These are phyloP conservation scores for Dynastes maya DNA, from an alignment of 2,888 invertebrate species.

Conservation along the genomic window DNA sequence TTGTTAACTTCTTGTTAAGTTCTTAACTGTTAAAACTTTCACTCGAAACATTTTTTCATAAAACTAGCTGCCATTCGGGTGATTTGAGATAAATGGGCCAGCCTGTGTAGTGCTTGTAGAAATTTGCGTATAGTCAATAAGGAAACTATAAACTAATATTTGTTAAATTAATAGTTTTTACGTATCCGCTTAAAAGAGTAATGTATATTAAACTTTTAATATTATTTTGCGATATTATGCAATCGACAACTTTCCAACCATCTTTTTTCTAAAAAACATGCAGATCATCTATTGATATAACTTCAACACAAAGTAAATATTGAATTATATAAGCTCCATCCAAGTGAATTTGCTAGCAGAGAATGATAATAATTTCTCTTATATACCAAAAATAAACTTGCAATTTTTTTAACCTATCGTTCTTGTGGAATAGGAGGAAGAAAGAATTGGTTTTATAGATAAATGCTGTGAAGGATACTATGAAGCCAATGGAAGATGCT, in stretches of 20 bases:
- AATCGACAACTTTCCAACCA: conserved; percentile 9
- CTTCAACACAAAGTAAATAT: neutral
- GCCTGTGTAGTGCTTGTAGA: no score
- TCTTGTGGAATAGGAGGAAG: conserved; percentile 75
- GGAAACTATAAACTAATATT: no score
- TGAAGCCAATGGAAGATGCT: conserved; percentile 67
- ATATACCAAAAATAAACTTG: no score
- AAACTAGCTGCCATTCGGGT: no score
- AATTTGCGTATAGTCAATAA: no score
- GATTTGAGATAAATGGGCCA: no score
- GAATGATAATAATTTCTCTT: no score
- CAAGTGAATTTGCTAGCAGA: no score
- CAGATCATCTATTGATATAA: neutral
- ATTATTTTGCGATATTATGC: conserved; percentile 4
- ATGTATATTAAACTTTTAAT: neutral
- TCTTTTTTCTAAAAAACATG: neutral
- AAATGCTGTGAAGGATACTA: conserved; percentile 86
- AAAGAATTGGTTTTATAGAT: conserved; percentile 78
- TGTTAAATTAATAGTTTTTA: neutral
- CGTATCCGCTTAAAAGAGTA: neutral
- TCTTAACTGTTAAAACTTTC: no score
- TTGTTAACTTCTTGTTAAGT: no score
- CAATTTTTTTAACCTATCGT: neutral
- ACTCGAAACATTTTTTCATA: no score
- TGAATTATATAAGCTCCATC: neutral